Percentiles rank a stretch among this genome's conserved stretches.
These are phyloP conservation scores for Oscheius myriophilus DNA, from an alignment of 2,888 invertebrate species.

Conservation along the genomic window DNA sequence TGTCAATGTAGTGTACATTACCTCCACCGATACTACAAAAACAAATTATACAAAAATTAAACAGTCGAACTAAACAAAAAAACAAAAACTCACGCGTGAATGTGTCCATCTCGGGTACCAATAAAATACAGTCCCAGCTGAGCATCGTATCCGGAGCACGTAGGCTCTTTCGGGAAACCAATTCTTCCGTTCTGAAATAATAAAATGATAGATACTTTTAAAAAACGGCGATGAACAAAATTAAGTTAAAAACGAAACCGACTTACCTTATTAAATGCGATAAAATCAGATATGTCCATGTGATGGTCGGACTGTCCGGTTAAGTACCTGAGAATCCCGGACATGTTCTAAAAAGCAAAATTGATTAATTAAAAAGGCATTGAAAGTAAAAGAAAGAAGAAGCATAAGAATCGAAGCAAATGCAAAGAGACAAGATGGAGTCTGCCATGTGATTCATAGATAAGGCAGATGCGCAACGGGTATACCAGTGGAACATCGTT, in stretches of 20 bases:
- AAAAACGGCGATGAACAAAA: neutral
- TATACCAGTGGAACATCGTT: too few species aligned
- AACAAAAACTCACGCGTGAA: conserved; percentile 19
- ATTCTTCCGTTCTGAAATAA: conserved; percentile 15
- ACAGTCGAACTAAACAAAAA: neutral
- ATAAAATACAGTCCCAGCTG: conserved; percentile 17
- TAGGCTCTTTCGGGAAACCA: conserved; percentile 20
- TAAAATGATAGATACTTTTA: neutral
- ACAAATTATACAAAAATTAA: neutral
- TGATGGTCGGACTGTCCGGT: conserved; percentile 20
- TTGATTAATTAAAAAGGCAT: neutral
- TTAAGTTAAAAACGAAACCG: neutral
- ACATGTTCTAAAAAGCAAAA: conserved; percentile 2
- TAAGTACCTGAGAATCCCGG: conserved; percentile 20
- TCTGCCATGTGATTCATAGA: too few species aligned
- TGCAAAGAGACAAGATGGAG: neutral
- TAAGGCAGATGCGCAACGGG: too few species aligned
- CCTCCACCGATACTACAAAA: conserved; percentile 18
- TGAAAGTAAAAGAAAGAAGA: neutral
- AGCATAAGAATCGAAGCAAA: neutral
- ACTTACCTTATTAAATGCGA: conserved; percentile 16
- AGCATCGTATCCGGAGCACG: conserved; percentile 19
- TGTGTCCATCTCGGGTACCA: conserved; percentile 21
- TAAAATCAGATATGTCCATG: conserved; percentile 17
- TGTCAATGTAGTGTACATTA: conserved; percentile 14